phyloP scores from a whole-genome alignment of 2,888 invertebrate species.

The Lasioglossum marginatum region DNA sequence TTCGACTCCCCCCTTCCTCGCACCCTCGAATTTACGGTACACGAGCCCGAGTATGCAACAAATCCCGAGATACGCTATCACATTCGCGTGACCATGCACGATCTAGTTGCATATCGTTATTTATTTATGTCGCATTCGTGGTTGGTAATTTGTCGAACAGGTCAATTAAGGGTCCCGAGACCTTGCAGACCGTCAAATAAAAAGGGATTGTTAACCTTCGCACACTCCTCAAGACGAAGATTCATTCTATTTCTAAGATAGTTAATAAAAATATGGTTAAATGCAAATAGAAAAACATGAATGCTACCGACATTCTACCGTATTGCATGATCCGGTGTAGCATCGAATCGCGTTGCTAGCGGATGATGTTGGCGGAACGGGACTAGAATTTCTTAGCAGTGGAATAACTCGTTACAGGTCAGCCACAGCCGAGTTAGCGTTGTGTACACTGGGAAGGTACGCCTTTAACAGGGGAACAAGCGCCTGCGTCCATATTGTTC shows the following conservation, averaged over 20 bases:
- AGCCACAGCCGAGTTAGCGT: constrained; percentile 35
- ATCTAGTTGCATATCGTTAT: constrained; percentile 2
- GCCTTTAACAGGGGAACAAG: constrained; percentile 16
- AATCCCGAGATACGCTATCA: constrained; percentile 17
- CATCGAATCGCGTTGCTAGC: constrained; percentile 11
- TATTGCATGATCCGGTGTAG: constrained; percentile 33
- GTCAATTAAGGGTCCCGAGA: not conserved
- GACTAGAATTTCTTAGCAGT: constrained; percentile 43
- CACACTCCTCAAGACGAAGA: not conserved
- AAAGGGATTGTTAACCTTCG: not conserved
- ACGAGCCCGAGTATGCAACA: constrained; percentile 15
- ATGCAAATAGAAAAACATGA: not conserved
- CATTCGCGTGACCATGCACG: not conserved
- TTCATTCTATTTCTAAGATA: not conserved
- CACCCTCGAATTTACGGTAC: constrained; percentile 5
- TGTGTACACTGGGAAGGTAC: constrained; percentile 36
- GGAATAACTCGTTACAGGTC: constrained; percentile 49
- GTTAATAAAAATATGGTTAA: not conserved
- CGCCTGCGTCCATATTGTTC: not conserved
- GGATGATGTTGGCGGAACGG: constrained; percentile 18
- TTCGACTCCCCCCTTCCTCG: not conserved
- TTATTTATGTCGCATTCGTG: not conserved
- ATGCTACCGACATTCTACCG: constrained; percentile 11
- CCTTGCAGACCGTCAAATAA: not conserved
- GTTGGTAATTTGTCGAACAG: not conserved